phyloP scores from a whole-genome alignment of 2,888 invertebrate genomes.

The Trisateles emortualis region DNA sequence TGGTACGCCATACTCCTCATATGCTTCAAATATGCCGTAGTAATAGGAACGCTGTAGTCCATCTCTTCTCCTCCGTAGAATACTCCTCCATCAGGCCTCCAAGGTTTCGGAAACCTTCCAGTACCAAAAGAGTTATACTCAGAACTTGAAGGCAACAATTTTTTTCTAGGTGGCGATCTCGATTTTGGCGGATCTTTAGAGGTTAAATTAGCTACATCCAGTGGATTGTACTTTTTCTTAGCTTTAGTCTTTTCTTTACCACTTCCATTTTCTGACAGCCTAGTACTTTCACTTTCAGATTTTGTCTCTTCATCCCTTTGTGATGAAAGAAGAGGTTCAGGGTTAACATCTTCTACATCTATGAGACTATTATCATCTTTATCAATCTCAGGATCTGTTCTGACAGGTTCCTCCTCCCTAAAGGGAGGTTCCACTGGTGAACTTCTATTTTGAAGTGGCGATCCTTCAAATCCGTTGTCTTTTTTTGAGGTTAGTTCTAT shows the following conservation, averaged over 20 bases:
- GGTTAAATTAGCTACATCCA: constrained; percentile 88
- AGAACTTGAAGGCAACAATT: constrained; percentile 69
- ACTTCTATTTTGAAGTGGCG: constrained; percentile 62
- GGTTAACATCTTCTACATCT: constrained; percentile 81
- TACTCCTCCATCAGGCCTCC: constrained; percentile 84
- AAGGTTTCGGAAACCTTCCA: constrained; percentile 87
- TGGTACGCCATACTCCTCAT: constrained; percentile 90
- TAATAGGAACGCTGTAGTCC: constrained; percentile 95
- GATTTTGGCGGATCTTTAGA: constrained; percentile 87
- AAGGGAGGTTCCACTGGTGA: constrained; percentile 75
- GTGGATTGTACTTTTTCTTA: constrained; percentile 87
- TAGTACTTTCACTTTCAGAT: constrained; percentile 62
- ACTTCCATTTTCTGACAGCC: constrained; percentile 62
- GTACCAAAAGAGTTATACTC: constrained; percentile 67
- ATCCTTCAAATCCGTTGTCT: constrained; percentile 64
- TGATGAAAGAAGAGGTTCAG: constrained; percentile 53
- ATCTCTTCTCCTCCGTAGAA: constrained; percentile 85
- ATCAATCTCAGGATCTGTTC: constrained; percentile 81
- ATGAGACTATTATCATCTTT: constrained; percentile 81
- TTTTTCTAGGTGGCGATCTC: constrained; percentile 81
- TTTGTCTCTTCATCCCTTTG: constrained; percentile 58
- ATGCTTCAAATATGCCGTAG: constrained; percentile 95
- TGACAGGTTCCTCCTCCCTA: constrained; percentile 76
- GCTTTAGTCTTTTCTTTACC: constrained; percentile 71
- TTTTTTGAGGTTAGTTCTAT: constrained; percentile 80